Base-by-base conservation (phyloP, 2,888 invertebrate genomes). In the Cheilosia vulpina region DNA sequence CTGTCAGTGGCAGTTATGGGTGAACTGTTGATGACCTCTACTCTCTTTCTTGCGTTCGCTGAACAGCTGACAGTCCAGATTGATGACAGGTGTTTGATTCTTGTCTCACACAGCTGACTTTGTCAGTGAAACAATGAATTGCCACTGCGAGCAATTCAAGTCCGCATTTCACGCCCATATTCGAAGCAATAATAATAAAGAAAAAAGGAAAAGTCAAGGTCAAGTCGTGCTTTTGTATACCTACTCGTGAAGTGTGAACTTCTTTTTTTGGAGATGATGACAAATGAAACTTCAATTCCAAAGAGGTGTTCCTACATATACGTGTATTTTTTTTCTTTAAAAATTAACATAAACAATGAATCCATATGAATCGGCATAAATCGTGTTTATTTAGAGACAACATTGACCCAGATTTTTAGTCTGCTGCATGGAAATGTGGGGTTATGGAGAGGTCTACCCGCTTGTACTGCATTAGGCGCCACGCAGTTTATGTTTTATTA, bases 1-100 rank as follows among this genome's bases (percentile, higher is more conserved):
- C 79, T 79, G 79, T 79, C 69, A 69, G 57, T 68, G 43, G 50
- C 57, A 34, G 31, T 38, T 34, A 17, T 43, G 52, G 19, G 66
- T 55, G 55, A 60, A 65, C 55, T 78, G 55, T 62, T 27, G 77
- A 68, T 78, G 78, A 72, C 72, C 82, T 69, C 63, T 76, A 57
- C 53, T 75, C 24, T 50, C 47, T 57, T n/a, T 15, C 43, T 60
- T 11, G 47, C 19, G 19, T 52, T 60, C 47, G 17, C 45, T 13
- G 41, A 43, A 78, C 83, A 84, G 69, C 69, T 79, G 79, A 31
- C 34, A 47, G 4, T 34, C 17, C 19, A 45, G 2, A 34, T 21
- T 9, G 34, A 31, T 43, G 66, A 52, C 68, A 53, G 55, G 17
- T 77, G 52, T 34, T 7, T 4, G 34, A 15, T 13, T 13, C 38